Percentiles rank a stretch among this genome's conserved stretches.
Conservation (phyloP, 2,797 vertebrate genomes). For the Alca torda region DNA sequence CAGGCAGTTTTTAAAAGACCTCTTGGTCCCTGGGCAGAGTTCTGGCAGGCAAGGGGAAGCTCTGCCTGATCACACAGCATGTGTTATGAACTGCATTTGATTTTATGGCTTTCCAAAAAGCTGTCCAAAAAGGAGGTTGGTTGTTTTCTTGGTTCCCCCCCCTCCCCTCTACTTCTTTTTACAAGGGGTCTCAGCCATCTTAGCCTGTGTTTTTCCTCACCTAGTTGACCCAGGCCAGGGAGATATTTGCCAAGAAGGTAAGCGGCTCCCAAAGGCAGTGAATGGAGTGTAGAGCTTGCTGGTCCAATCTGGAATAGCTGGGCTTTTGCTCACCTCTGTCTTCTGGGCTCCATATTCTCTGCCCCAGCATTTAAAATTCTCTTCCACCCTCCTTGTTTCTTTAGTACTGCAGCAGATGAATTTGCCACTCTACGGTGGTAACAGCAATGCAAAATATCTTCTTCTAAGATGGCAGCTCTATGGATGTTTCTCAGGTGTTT, state of each 20-base stretch:
- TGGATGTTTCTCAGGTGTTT: neutral
- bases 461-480: neutral
- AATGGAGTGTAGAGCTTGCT: neutral
- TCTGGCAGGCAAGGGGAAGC: conserved; percentile 18
- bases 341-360: neutral
- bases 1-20: conserved; percentile 25
- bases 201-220: conserved; percentile 36
- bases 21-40: conserved; percentile 39
- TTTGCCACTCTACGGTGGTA: neutral
- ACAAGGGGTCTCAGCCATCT: neutral
- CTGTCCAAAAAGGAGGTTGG: conserved; percentile 53
- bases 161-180: neutral
- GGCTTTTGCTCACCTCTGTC: neutral
- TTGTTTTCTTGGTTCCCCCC: neutral
- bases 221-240: neutral
- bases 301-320: neutral
- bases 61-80: conserved; percentile 65
- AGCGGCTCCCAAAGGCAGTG: neutral
- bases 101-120: conserved; percentile 71
- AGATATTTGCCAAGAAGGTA: conserved; percentile 16
- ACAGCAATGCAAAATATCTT: neutral
- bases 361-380: neutral
- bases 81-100: conserved; percentile 68
- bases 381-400: neutral
- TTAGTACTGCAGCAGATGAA: neutral